Conservation (phyloP, 2,113 vertebrate genomes). For the Antidorcas marsupialis region DNA sequence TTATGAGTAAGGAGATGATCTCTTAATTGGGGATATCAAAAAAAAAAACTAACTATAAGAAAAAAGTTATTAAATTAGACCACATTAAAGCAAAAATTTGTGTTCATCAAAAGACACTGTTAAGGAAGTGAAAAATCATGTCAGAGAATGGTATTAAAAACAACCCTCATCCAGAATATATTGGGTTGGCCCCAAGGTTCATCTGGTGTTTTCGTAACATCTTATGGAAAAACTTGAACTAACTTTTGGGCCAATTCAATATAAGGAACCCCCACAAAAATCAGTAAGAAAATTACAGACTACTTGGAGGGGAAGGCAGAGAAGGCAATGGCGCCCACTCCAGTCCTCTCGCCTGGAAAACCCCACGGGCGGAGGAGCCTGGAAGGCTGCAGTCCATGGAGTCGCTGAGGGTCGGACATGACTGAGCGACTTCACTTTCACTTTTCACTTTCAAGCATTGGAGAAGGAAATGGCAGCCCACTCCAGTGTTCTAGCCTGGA, state of each 20-base stretch:
- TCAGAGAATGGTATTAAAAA: background rate
- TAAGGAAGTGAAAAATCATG: background rate
- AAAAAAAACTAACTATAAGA: background rate
- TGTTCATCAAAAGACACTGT: background rate
- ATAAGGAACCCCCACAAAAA: background rate
- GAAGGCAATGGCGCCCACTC: no score
- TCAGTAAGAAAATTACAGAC: background rate
- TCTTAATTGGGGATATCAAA: background rate
- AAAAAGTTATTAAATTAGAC: background rate
- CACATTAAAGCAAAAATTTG: background rate
- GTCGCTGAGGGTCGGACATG: no score
- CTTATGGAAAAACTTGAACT: background rate
- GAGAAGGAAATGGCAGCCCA: no score
- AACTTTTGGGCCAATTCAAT: background rate
- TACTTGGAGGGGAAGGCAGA: no score
- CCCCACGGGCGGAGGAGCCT: no score
- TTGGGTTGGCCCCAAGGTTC: background rate
- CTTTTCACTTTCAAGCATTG: no score
- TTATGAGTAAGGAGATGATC: background rate
- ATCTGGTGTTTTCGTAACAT: background rate
- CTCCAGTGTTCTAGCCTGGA: no score
- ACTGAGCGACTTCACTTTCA: no score
- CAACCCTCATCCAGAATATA: background rate
- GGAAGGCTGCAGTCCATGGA: no score
- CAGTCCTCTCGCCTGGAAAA: no score